A percentile compares a stretch with the other conserved stretches of the same genome.
Evolutionary conservation across 2,797 vertebrate species (phyloP).

Genomic region (Rhynchotus rufescens): DNA sequence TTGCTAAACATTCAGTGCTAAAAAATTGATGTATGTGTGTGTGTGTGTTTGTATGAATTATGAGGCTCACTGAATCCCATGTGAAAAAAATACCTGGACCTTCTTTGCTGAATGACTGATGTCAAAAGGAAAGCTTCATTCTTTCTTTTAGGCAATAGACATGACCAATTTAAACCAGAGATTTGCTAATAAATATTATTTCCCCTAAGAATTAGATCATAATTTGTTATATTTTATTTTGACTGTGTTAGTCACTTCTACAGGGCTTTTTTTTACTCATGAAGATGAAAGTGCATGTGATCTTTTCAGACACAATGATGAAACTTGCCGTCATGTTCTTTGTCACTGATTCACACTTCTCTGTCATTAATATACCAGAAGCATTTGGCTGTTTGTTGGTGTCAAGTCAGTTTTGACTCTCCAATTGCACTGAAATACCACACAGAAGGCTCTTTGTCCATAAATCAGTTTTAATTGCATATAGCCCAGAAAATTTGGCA

Average conservation of each 20-base stretch:
- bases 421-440: conserved; percentile 56
- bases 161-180: background rate
- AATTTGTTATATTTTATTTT: background rate
- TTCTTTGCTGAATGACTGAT: background rate
- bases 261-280: background rate
- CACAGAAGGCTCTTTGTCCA: conserved; percentile 35
- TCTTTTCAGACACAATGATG: background rate
- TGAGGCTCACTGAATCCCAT: background rate
- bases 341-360: conserved; percentile 43
- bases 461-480: conserved; percentile 62
- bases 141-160: background rate
- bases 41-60: background rate
- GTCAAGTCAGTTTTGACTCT: conserved; percentile 52
- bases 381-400: conserved; percentile 43
- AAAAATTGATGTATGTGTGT: background rate
- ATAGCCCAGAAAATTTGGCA: conserved; percentile 33
- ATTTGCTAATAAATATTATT: background rate
- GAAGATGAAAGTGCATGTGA: rapidly evolving
- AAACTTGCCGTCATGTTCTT: background rate
- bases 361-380: conserved; percentile 36
- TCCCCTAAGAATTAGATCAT: background rate
- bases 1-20: background rate
- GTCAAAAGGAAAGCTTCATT: background rate
- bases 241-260: background rate
- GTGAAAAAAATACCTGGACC: background rate